Base-by-base conservation (phyloP, 2,888 invertebrate genomes). In the Eupithecia abbreviata region DNA sequence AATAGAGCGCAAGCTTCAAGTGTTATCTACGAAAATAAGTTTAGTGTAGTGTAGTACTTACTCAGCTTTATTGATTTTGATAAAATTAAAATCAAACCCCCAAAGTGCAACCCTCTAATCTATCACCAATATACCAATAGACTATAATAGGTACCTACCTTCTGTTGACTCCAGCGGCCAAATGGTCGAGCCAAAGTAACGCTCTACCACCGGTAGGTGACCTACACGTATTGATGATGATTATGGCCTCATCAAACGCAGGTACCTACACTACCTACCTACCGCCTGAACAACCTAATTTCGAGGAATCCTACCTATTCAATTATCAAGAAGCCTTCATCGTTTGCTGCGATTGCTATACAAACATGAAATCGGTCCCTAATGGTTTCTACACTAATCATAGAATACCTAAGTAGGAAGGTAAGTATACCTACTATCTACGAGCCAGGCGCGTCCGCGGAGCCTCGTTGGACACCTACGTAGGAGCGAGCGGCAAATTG, bases 271-370 rank as follows among this genome's bases (percentile, higher is more conserved):
- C 30, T 30, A 30, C 30, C 30, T 30, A 30, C 45, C 47, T 47
- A 47, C 12, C 47, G 47, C 15, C n/a, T 55, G n/a, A 55, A 55
- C 51, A 30, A 30, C 7, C 7, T 55, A n/a, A 55, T 55, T 55
- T n/a, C 51, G 4, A 55, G n/a, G 6, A 55, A 55, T 51, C 15
- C 15, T 51, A 51, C n/a, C 5, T 15, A 6, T 6, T 55, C 51
- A 55, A 51, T 55, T 55, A 2, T 58, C 58, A 9, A 58, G 3
- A 58, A 55, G 18, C 58, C 9, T 58, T 3, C 18, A 18, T 18
- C 18, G 77, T 79, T 73, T 51, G 58, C 4, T 55, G 30, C 66
- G 73, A 80, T 77, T 72, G 78, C 75, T 80, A n/a, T 18, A 66
- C 80, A 77, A 78, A 78, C 69, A 78, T 67, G 43, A 45, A 65